Conservation (phyloP, 2,797 vertebrate genomes). For the Eurystomus glaucurus region DNA sequence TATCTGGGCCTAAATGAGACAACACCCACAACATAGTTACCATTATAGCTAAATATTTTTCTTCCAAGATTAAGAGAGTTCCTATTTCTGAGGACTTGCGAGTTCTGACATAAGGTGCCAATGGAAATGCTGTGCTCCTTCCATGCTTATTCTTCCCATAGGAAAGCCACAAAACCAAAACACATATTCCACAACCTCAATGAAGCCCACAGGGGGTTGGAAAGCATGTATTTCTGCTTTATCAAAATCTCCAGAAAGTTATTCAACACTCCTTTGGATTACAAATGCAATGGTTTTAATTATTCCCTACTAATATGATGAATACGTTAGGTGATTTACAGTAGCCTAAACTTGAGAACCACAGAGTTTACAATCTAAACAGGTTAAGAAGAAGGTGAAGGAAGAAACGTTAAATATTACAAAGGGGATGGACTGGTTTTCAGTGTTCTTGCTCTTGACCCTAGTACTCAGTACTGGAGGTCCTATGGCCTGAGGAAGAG, state of each 20-base stretch:
- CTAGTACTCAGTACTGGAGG: background rate
- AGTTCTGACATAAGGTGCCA: background rate
- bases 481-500: background rate
- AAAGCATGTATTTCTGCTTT: background rate
- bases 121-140: background rate
- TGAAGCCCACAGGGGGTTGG: background rate
- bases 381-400: background rate
- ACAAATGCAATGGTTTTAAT: background rate
- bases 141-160: background rate
- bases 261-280: background rate
- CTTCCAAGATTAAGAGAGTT: background rate
- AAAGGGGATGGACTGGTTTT: background rate
- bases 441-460: background rate
- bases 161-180: background rate
- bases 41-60: background rate
- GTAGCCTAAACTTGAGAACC: background rate
- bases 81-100: background rate
- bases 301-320: fast-evolving
- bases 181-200: background rate
- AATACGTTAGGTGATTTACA: background rate
- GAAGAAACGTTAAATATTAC: background rate
- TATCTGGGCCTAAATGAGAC: background rate
- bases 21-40: background rate
- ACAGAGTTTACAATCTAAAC: background rate
- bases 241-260: background rate